Conservation (phyloP, 2,797 vertebrate species). For the Anguilla pacifica region DNA sequence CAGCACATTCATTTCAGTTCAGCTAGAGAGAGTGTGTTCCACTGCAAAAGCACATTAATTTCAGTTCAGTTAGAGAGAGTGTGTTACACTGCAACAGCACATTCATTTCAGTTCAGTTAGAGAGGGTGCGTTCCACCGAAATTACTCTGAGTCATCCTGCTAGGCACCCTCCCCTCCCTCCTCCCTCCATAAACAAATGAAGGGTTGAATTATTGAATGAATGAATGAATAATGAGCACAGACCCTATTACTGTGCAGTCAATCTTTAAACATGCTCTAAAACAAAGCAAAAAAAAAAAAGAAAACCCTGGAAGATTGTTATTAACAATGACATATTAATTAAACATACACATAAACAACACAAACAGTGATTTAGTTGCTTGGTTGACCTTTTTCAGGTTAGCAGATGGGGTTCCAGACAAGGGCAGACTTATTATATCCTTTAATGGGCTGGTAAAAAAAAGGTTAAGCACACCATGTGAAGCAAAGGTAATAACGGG, state of each 20-base stretch:
- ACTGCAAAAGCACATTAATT: too few relatives aligned
- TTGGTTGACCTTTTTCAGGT: background rate
- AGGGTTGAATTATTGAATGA: too few relatives aligned
- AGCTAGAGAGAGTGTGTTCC: background rate
- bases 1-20: slow-evolving; percentile 30
- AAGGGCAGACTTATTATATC: background rate
- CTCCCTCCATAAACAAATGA: too few relatives aligned
- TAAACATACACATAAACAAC: background rate
- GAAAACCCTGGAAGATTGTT: background rate
- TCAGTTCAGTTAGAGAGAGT: too few relatives aligned
- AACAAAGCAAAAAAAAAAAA: background rate
- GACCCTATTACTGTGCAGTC: background rate
- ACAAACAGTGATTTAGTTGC: background rate
- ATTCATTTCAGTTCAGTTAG: too few relatives aligned
- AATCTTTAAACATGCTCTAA: background rate
- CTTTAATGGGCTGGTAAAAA: background rate
- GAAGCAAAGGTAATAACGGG: background rate
- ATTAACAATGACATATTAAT: background rate
- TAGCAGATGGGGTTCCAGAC: background rate
- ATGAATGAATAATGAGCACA: too few relatives aligned
- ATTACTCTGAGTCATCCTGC: too few relatives aligned
- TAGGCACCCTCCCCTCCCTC: background rate
- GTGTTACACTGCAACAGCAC: too few relatives aligned
- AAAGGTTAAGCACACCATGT: slow-evolving; percentile 1
- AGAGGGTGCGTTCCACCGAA: too few relatives aligned